Conservation (phyloP, 1,140 invertebrate genomes). For the Pararge aegeria region DNA sequence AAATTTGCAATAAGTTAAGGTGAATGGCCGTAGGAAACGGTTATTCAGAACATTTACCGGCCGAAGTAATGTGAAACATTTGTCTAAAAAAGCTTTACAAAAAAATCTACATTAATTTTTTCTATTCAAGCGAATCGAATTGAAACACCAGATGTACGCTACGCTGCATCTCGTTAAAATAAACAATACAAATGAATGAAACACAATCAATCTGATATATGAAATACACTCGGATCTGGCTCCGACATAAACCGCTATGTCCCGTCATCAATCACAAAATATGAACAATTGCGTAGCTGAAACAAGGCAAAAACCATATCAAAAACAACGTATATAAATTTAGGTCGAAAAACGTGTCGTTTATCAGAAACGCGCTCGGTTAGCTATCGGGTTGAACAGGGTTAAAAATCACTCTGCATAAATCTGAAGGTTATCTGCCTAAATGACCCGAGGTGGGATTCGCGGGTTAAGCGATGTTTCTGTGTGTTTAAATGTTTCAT, state of each 20-base stretch:
- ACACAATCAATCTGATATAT: background rate
- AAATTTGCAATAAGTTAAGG: too few relatives aligned
- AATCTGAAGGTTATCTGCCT: constrained; percentile 63
- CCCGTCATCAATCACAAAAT: constrained; percentile 34
- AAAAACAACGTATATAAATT: constrained; percentile 46
- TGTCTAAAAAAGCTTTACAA: too few relatives aligned
- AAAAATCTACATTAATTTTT: too few relatives aligned
- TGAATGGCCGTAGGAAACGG: too few relatives aligned
- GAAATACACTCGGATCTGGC: constrained; percentile 5
- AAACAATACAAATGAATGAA: background rate
- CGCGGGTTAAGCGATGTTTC: constrained; percentile 44
- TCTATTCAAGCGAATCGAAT: too few relatives aligned
- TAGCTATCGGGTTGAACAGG: constrained; percentile 50
- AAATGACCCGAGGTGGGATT: constrained; percentile 60
- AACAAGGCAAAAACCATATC: constrained; percentile 33
- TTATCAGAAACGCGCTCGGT: constrained; percentile 45
- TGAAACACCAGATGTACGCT: too few relatives aligned
- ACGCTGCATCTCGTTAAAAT: too few relatives aligned
- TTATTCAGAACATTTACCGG: too few relatives aligned
- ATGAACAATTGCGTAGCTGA: constrained; percentile 31
- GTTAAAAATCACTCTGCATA: constrained; percentile 66
- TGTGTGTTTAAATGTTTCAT: constrained; percentile 51
- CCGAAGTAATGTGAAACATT: too few relatives aligned
- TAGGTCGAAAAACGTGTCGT: constrained; percentile 45
- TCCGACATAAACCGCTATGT: constrained; percentile 7